These are phyloP conservation scores for Chrysocyon brachyurus DNA, from an alignment of 2,797 vertebrate species.

Conservation along the genomic window DNA sequence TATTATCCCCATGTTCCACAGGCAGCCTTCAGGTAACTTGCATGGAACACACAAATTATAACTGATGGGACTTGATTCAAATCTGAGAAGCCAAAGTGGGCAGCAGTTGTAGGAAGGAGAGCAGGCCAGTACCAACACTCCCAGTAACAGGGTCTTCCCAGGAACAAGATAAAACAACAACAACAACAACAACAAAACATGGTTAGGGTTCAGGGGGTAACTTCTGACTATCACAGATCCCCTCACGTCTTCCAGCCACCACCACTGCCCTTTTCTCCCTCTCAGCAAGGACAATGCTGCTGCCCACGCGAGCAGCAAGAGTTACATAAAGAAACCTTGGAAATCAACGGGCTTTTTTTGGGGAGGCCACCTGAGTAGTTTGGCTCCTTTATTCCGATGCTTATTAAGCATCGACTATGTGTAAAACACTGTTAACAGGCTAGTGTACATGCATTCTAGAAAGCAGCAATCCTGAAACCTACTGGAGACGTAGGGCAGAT, in stretches of 20 bases:
- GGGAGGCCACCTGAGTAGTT: neutral
- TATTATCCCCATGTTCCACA: neutral
- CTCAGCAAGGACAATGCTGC: neutral
- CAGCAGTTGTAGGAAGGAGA: neutral
- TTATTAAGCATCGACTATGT: neutral
- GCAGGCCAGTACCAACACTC: neutral
- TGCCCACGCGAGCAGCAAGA: neutral
- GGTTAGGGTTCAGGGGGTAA: neutral
- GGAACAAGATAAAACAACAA: neutral
- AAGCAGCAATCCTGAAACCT: slow-evolving; percentile 43
- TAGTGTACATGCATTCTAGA: neutral
- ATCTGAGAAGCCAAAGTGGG: neutral
- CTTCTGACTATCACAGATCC: neutral
- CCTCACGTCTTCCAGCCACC: neutral
- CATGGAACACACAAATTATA: neutral
- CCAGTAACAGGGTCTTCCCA: neutral
- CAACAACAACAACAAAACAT: neutral
- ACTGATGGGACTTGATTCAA: slow-evolving; percentile 54
- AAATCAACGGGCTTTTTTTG: neutral
- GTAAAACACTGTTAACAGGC: slow-evolving; percentile 9
- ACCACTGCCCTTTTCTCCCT: neutral
- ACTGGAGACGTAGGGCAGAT: neutral
- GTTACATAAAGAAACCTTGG: slow-evolving; percentile 57
- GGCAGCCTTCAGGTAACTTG: neutral
- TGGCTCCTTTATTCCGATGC: neutral